Conservation (phyloP, 2,888 invertebrate genomes). For the Dastarcus helophoroides region DNA sequence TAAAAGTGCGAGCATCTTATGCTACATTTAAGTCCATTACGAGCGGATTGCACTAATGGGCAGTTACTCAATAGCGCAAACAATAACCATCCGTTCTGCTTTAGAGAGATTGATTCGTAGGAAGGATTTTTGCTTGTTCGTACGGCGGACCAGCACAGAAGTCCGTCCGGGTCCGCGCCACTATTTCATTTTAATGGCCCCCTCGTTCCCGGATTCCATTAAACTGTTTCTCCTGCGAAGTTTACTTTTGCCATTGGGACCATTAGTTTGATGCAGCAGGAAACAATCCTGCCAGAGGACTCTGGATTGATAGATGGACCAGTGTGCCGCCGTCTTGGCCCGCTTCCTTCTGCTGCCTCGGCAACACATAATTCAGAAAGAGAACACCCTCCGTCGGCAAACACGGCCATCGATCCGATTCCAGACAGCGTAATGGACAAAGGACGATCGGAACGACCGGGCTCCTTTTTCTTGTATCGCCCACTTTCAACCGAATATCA, state of each 20-base stretch:
- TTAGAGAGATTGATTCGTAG: slow-evolving; percentile 28
- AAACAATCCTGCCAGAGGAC: slow-evolving; percentile 38
- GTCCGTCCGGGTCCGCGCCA: slow-evolving; percentile 27
- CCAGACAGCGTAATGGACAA: too few relatives aligned
- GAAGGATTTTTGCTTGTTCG: too few relatives aligned
- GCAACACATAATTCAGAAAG: slow-evolving; percentile 32
- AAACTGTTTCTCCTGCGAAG: slow-evolving; percentile 42
- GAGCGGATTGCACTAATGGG: slow-evolving; percentile 27
- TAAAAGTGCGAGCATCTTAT: too few relatives aligned
- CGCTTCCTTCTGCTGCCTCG: slow-evolving; percentile 32
- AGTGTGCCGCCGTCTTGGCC: slow-evolving; percentile 28
- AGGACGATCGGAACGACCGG: too few relatives aligned
- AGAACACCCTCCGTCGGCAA: slow-evolving; percentile 7
- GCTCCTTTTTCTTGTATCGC: too few relatives aligned
- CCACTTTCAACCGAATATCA: too few relatives aligned
- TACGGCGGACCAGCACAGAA: slow-evolving; percentile 7
- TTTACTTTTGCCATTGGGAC: slow-evolving; percentile 40
- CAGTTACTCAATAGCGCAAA: slow-evolving; percentile 24
- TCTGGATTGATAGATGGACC: slow-evolving; percentile 38
- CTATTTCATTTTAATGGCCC: slow-evolving; percentile 49
- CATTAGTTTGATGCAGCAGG: slow-evolving; percentile 41
- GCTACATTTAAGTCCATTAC: slow-evolving; percentile 33
- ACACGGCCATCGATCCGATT: slow-evolving; percentile 1
- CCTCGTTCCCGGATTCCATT: slow-evolving; percentile 45
- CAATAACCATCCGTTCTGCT: slow-evolving; percentile 35